phyloP scores from a whole-genome alignment of 37 sponge, comb jelly and placozoan genomes.

The Eunapius fragilis region DNA sequence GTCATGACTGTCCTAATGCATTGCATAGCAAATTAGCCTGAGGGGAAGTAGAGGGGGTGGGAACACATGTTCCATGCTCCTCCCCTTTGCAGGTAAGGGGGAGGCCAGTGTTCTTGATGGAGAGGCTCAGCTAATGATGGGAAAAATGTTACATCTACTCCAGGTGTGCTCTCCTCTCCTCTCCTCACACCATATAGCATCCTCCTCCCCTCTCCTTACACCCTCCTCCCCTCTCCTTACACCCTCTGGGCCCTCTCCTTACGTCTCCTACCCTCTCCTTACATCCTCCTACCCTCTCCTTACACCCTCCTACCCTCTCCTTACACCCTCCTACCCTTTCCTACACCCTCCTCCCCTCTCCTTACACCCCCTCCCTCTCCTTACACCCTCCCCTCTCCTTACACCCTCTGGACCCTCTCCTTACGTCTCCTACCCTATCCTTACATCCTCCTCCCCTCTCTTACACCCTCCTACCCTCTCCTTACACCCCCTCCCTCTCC shows the following conservation, averaged over 20 bases:
- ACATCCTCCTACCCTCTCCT: background rate
- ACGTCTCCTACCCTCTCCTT: background rate
- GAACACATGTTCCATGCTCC: too few species aligned
- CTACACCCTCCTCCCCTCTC: background rate
- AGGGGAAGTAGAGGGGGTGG: too few species aligned
- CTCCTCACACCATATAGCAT: too few species aligned
- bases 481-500: too few species aligned
- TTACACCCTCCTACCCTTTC: too few species aligned
- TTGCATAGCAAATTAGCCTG: too few species aligned
- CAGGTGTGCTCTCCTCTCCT: conserved; percentile 53
- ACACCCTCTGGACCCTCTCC: too few species aligned
- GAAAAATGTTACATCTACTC: conserved; percentile 78
- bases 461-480: conserved; percentile 4
- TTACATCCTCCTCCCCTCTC: background rate
- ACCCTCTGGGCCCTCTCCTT: too few species aligned
- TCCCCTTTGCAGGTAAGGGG: conserved; percentile 13
- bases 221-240: background rate
- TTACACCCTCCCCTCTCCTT: too few species aligned
- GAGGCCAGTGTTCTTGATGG: conserved; percentile 72
- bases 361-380: background rate
- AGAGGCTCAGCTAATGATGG: conserved; percentile 94
- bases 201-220: background rate
- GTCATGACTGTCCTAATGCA: too few species aligned
- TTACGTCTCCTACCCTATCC: background rate
- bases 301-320: conserved; percentile 4